Conservation (phyloP, 2,797 vertebrate genomes). For the Rhynchonycteris naso region DNA sequence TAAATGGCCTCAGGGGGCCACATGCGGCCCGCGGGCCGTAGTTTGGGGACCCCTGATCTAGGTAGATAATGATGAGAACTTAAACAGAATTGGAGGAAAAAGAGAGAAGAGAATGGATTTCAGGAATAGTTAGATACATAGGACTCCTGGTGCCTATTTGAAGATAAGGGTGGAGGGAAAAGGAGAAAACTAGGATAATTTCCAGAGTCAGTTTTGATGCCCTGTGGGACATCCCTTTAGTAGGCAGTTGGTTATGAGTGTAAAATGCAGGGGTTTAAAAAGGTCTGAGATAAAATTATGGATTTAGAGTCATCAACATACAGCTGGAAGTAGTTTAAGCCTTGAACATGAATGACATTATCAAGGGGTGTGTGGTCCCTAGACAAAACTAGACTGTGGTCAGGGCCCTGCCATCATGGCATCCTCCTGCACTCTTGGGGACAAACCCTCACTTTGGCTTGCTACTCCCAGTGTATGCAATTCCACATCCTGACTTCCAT, state of each 20-base stretch:
- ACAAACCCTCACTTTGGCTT: slow-evolving; percentile 23
- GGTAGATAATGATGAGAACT: slow-evolving; percentile 6
- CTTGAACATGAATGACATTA: background rate
- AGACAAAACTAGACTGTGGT: background rate
- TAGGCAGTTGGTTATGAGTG: background rate
- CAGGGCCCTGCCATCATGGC: background rate
- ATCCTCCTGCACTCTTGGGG: background rate
- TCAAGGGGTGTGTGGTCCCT: background rate
- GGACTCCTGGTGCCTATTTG: background rate
- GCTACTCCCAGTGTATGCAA: background rate
- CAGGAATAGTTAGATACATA: background rate
- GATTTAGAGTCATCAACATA: slow-evolving; percentile 9
- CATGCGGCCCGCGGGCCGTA: no score
- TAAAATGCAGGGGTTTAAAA: background rate
- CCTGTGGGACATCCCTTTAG: background rate
- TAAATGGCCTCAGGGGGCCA: no score
- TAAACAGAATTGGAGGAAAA: background rate
- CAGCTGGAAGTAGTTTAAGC: background rate
- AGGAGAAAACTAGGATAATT: background rate
- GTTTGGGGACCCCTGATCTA: no score
- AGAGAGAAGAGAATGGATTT: background rate
- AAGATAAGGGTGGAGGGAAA: background rate
- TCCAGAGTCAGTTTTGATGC: slow-evolving; percentile 26
- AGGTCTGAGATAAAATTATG: background rate
- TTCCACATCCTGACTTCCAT: background rate